These are phyloP conservation scores for Manis pentadactyla DNA, from an alignment of 2,797 vertebrate species.

Conservation along the genomic window DNA sequence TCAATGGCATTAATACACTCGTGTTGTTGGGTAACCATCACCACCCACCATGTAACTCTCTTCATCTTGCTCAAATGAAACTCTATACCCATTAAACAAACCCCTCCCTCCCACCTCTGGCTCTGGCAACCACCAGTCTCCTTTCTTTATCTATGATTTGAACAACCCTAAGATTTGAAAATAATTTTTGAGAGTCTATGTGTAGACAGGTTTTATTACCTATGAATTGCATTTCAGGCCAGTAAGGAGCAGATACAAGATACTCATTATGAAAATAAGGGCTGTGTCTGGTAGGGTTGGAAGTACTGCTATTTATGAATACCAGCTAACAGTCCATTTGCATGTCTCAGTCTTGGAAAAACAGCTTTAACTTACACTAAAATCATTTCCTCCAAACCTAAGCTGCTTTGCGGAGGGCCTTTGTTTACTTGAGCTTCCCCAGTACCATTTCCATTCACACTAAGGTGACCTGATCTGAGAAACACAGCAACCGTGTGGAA, in stretches of 20 bases:
- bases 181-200: neutral
- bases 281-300: neutral
- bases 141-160: neutral
- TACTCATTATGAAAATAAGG: neutral
- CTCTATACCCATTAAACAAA: neutral
- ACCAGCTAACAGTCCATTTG: neutral
- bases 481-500: neutral
- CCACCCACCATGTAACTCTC: neutral
- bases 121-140: neutral
- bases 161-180: too few relatives aligned
- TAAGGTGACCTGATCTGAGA: neutral
- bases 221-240: neutral
- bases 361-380: constrained; percentile 20
- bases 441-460: neutral
- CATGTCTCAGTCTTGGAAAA: neutral
- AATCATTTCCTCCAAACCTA: neutral
- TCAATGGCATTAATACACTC: neutral
- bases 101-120: too few relatives aligned
- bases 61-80: neutral
- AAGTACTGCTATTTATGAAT: neutral
- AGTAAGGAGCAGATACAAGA: neutral
- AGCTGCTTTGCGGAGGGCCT: neutral
- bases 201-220: neutral
- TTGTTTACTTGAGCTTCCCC: neutral
- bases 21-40: neutral